phyloP scores from a whole-genome alignment of 2,888 invertebrate genomes.

The Tetranychus piercei region DNA sequence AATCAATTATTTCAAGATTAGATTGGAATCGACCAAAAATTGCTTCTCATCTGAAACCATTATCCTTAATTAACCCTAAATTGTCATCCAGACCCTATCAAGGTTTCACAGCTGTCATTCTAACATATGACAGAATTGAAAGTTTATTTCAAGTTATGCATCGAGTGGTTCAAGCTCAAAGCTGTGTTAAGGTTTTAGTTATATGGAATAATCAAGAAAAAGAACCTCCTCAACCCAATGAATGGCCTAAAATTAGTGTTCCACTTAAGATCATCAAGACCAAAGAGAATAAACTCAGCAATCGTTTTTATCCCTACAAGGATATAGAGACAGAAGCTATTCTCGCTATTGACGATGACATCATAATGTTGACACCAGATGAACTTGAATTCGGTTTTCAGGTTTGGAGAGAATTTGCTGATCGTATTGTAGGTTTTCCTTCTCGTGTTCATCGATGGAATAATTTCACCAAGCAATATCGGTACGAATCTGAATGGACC shows the following conservation, averaged over 20 bases:
- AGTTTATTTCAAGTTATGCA: conserved; percentile 68
- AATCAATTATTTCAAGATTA: conserved; percentile 54
- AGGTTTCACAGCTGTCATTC: conserved; percentile 86
- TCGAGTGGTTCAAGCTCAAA: conserved; percentile 66
- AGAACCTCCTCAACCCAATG: conserved; percentile 64
- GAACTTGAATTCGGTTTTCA: conserved; percentile 86
- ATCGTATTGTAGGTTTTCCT: conserved; percentile 86
- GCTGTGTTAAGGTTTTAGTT: conserved; percentile 72
- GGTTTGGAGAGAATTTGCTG: conserved; percentile 93
- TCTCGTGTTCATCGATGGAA: conserved; percentile 86
- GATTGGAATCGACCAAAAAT: conserved; percentile 53
- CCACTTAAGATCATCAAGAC: conserved; percentile 77
- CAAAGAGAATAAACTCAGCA: conserved; percentile 76
- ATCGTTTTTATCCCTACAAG: conserved; percentile 79
- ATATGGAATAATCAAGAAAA: conserved; percentile 92
- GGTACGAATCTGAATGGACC: conserved; percentile 92
- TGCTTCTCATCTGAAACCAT: neutral
- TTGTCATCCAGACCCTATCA: conserved; percentile 39
- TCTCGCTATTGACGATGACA: conserved; percentile 84
- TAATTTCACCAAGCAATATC: conserved; percentile 63
- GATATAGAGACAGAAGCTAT: conserved; percentile 94
- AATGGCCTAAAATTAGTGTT: conserved; percentile 65
- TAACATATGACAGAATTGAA: conserved; percentile 78
- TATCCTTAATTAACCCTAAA: conserved; percentile 12
- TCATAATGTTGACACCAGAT: conserved; percentile 81